Percentiles rank a stretch among this genome's conserved stretches.
phyloP scores from a whole-genome alignment of 1,140 invertebrate genomes.

The Drosophila nigromelanica region DNA sequence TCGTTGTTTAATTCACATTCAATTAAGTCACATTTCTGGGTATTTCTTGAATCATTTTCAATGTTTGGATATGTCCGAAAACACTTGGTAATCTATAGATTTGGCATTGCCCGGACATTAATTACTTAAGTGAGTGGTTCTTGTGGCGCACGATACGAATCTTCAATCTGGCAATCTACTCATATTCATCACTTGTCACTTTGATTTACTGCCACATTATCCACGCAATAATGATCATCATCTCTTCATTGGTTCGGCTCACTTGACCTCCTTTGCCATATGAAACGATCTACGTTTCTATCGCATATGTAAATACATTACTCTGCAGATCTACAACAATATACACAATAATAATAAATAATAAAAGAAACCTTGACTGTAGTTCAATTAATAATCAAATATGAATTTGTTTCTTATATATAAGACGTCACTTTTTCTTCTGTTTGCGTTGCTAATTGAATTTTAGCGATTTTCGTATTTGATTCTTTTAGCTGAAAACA shows the following conservation, averaged over 20 bases:
- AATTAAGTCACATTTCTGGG: slow-evolving; percentile 3
- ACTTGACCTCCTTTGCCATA: slow-evolving; percentile 65
- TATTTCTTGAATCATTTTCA: slow-evolving; percentile 7
- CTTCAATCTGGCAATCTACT: slow-evolving; percentile 13
- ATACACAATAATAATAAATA: slow-evolving; percentile 21
- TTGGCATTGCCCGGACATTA: slow-evolving; percentile 27
- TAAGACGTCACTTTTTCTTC: slow-evolving; percentile 40
- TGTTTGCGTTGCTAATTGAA: slow-evolving; percentile 64
- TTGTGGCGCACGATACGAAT: slow-evolving; percentile 16
- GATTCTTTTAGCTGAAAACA: slow-evolving; percentile 49
- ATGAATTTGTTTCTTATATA: slow-evolving; percentile 56
- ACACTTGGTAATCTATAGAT: slow-evolving; percentile 18
- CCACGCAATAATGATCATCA: slow-evolving; percentile 20
- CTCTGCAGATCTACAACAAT: slow-evolving; percentile 15
- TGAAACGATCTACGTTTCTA: slow-evolving; percentile 17
- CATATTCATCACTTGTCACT: slow-evolving; percentile 59
- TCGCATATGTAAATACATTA: slow-evolving; percentile 43
- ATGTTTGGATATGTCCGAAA: neutral
- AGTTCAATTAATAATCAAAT: slow-evolving; percentile 78
- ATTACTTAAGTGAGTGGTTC: neutral
- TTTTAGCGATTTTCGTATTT: slow-evolving; percentile 47
- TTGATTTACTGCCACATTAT: slow-evolving; percentile 62
- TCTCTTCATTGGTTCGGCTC: slow-evolving; percentile 16
- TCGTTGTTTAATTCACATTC: neutral
- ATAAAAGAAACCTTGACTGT: slow-evolving; percentile 62